Evolutionary conservation across 2,888 invertebrate genomes (phyloP).

Genomic region (Frankliniella fusca): DNA sequence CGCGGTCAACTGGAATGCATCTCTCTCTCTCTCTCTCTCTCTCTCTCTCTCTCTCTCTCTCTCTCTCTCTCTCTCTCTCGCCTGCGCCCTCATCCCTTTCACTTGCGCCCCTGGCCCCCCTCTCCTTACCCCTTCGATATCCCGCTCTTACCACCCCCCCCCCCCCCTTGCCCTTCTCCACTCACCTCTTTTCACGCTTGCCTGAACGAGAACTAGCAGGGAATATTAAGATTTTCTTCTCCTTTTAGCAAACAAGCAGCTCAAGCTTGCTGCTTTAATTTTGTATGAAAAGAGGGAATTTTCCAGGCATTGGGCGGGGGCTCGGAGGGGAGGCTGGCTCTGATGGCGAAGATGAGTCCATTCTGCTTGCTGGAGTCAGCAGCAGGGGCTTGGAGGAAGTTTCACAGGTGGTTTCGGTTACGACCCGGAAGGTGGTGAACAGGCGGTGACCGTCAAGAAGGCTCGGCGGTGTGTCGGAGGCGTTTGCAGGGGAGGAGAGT

Average conservation of each 20-base stretch:
- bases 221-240: slow-evolving; percentile 25
- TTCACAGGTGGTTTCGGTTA: too few relatives aligned
- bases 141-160: background rate
- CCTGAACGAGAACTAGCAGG: slow-evolving; percentile 15
- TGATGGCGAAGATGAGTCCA: background rate
- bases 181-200: background rate
- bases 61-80: background rate
- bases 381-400: too few relatives aligned
- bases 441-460: too few relatives aligned
- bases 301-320: background rate
- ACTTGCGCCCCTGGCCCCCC: background rate
- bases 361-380: background rate
- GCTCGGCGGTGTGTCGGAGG: too few relatives aligned
- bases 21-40: background rate
- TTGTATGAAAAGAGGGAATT: slow-evolving; percentile 4
- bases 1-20: background rate
- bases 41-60: too few relatives aligned
- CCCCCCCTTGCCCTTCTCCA: background rate
- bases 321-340: background rate
- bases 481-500: too few relatives aligned
- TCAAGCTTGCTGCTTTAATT: slow-evolving; percentile 1
- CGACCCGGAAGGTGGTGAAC: too few relatives aligned
- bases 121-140: too few relatives aligned
- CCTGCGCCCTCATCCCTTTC: background rate
- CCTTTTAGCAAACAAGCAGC: slow-evolving; percentile 21